Conservation (phyloP, 2,888 invertebrate genomes). For the Ptychoptera contaminata region DNA sequence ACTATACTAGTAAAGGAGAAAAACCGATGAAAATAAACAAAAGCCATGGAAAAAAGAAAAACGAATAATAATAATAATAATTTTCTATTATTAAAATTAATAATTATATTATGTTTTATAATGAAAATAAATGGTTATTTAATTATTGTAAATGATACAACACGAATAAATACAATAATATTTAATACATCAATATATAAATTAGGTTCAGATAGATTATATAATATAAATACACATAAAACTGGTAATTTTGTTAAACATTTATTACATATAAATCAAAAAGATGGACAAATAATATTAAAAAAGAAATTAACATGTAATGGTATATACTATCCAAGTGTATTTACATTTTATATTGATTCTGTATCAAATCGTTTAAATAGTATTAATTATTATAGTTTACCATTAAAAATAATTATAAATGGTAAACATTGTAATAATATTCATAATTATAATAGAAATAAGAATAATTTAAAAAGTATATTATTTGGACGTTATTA, state of each 20-base stretch:
- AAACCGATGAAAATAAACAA: too few species aligned
- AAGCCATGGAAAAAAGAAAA: too few species aligned
- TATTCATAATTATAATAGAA: slow-evolving; percentile 26
- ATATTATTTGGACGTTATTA: slow-evolving; percentile 27
- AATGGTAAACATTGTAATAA: slow-evolving; percentile 54
- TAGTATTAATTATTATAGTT: slow-evolving; percentile 68
- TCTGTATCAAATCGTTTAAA: slow-evolving; percentile 64
- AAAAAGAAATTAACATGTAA: slow-evolving; percentile 59
- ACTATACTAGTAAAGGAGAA: too few species aligned
- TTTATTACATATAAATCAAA: slow-evolving; percentile 57
- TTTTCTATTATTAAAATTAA: too few species aligned
- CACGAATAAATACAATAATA: slow-evolving; percentile 47
- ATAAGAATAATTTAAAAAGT: slow-evolving; percentile 30
- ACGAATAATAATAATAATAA: too few species aligned
- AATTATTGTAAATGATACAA: slow-evolving; percentile 40
- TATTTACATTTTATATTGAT: slow-evolving; percentile 76
- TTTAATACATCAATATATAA: slow-evolving; percentile 69
- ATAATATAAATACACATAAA: slow-evolving; percentile 63
- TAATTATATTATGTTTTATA: background rate
- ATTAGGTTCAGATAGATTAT: slow-evolving; percentile 61
- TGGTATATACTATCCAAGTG: slow-evolving; percentile 65
- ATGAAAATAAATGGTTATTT: slow-evolving; percentile 31
- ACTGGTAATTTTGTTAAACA: slow-evolving; percentile 71
- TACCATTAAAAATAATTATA: slow-evolving; percentile 60
- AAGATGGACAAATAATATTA: slow-evolving; percentile 58